phyloP scores from a whole-genome alignment of 2,113 vertebrate genomes.

The Parus major region DNA sequence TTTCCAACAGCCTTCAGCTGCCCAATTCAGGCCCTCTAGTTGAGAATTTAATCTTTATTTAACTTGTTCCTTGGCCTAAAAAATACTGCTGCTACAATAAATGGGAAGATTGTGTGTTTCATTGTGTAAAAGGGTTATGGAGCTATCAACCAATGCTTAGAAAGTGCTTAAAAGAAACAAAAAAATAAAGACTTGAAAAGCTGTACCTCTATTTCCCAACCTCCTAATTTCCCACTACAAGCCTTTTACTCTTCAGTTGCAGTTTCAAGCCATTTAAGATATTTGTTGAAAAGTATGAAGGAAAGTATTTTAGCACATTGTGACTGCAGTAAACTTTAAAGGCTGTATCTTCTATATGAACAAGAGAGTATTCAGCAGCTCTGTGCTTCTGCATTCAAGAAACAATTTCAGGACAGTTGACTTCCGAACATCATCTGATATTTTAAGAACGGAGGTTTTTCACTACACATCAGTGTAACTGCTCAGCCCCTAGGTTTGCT shows the following conservation, averaged over 20 bases:
- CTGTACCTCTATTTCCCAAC: neutral
- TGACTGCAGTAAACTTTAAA: neutral
- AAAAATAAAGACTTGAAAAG: neutral
- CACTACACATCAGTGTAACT: neutral
- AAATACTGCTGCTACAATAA: neutral
- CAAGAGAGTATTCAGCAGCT: neutral
- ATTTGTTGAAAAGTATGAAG: neutral
- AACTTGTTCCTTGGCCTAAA: neutral
- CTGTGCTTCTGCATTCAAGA: neutral
- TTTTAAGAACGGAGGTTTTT: neutral
- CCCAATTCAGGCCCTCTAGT: neutral
- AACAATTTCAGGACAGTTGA: neutral
- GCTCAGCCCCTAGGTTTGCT: neutral
- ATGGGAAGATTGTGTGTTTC: neutral
- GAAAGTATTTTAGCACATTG: neutral
- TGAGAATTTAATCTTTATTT: neutral
- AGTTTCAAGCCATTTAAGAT: neutral
- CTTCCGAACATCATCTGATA: neutral
- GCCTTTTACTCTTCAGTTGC: neutral
- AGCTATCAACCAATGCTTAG: rapidly evolving
- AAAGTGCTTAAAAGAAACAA: neutral
- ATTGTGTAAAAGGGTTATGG: neutral
- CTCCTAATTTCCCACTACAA: neutral
- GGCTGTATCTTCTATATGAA: neutral
- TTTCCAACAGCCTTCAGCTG: neutral